Evolutionary conservation across 2,888 invertebrate species (phyloP), one percentile per base, ranked within the genome.

Genomic region (Troglohyphantes excavatus): DNA sequence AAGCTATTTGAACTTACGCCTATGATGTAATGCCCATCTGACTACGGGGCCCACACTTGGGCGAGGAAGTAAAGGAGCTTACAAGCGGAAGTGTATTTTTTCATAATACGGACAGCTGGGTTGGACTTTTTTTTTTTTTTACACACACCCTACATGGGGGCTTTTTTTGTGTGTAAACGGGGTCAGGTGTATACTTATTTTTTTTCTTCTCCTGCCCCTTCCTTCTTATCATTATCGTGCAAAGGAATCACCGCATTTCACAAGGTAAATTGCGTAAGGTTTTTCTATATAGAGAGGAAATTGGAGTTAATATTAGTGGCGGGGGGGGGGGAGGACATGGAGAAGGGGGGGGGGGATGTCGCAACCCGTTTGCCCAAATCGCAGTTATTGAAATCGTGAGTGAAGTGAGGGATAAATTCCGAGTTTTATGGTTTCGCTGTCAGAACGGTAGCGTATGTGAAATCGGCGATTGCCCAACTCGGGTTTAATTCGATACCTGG

Each of bases 1-100:
- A 63, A 23, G 65, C 65, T 65, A 78, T 29, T 78, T 43, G 39
- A 78, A 78, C 63, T n/a, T 19, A 76, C 76, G 39, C 61, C 33
- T 63, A 43, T 78, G 78, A 78, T 78, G 78, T 78, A 78, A 78
- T 33, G 65, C 78, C 65, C 70, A 23, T 19, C 39, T 78, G 13
- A 65, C 61, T 13, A 29, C 33, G 78, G 26, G 78, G 78, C 65
- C 46, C 27, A 13, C 46, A 6, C 13, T 11, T 19, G 21, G 75
- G 75, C 21, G 19, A 19, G 53, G 75, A 59, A 75, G 59, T 27
- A 21, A 21, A 68, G 29, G 27, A 19, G 78, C 39, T 33, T 43
- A 39, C 21, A 75, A 65, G 78, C 78, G 78, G 78, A 78, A 78
- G 78, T 65, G 39, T 78, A 61, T 61, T 75, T 72, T 75, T 75